phyloP scores from a whole-genome alignment of 2,888 invertebrate species.

The Cephus runcator region DNA sequence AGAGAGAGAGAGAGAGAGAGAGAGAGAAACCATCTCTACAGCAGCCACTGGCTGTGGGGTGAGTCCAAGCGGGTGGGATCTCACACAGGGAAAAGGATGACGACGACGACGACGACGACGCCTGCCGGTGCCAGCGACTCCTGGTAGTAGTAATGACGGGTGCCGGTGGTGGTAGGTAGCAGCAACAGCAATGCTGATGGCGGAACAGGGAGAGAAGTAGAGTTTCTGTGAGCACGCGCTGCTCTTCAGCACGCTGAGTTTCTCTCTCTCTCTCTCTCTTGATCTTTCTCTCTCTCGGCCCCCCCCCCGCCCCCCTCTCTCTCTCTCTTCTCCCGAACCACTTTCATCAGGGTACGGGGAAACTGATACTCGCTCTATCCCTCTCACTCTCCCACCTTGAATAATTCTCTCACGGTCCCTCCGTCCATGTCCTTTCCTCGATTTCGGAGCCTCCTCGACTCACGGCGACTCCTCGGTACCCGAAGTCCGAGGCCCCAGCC shows the following conservation, averaged over 20 bases:
- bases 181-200: constrained; percentile 30
- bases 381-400: constrained; percentile 4
- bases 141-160: constrained; percentile 11
- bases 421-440: background rate
- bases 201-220: constrained; percentile 21
- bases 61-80: constrained; percentile 9
- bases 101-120: background rate
- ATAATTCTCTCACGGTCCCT: background rate
- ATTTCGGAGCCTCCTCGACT: constrained; percentile 16
- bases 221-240: constrained; percentile 48
- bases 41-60: constrained; percentile 1
- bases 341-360: background rate
- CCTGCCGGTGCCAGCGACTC: background rate
- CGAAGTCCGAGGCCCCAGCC: background rate
- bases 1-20: constrained; percentile 28
- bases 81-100: constrained; percentile 12
- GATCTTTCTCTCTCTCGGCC: constrained; percentile 13
- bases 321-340: constrained; percentile 4
- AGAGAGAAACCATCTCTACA: constrained; percentile 7
- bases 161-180: constrained; percentile 5
- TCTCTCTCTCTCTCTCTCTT: constrained; percentile 29
- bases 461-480: constrained; percentile 12
- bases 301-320: constrained; percentile 18
- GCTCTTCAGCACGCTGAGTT: constrained; percentile 36
- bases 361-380: constrained; percentile 13